Base-by-base conservation (phyloP, 2,888 invertebrate genomes). In the Watsonalla binaria region DNA sequence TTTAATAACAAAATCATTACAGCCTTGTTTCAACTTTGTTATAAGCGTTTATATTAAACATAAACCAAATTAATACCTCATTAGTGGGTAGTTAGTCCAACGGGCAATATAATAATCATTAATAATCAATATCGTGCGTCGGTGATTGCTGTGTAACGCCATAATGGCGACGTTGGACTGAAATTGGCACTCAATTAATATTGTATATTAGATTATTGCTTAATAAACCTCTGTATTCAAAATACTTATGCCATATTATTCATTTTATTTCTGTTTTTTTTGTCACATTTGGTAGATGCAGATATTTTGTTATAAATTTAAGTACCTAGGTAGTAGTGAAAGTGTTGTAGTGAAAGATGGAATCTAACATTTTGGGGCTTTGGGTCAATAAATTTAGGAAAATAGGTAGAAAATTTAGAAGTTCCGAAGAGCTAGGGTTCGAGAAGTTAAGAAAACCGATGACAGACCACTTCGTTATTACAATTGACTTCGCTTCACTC, bases 91-190 rank as follows among this genome's bases (percentile, higher is more conserved):
- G 51, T 47, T n/a, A 15, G 47, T 45, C 45, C 33, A 48, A 47
- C 42, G 46, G 14, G 15, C 48, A 37, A 37, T 45, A 39, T 45
- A 52, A 50, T 55, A 55, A 50, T 55, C 39, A 54, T 54, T 54
- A 46, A 42, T 46, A 53, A 53, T 53, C 50, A 54, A 54, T 54
- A 54, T 51, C 42, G 54, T 47, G 46, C 49, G 11, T 42, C 11
- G 42, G 11, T 42, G 42, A 42, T 11, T 15, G 14, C 37, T 37
- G 37, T 48, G 35, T 48, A 48, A 49, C 37, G 24, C 35, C 14
- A 6, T 13, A 35, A 48, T 48, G 13, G 35, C 14, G 37, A 35
- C 49, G 11, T 37, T 15, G 49, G 33, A 13, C 15, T 15, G 11
- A 13, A 8, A 37, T 49, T 39, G 14, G 37, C 15, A 15, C 15